A percentile compares a stretch with the other conserved stretches of the same genome.
These are phyloP conservation scores for Gorsachius goisagi DNA, from an alignment of 2,113 vertebrate genomes.

Conservation along the genomic window DNA sequence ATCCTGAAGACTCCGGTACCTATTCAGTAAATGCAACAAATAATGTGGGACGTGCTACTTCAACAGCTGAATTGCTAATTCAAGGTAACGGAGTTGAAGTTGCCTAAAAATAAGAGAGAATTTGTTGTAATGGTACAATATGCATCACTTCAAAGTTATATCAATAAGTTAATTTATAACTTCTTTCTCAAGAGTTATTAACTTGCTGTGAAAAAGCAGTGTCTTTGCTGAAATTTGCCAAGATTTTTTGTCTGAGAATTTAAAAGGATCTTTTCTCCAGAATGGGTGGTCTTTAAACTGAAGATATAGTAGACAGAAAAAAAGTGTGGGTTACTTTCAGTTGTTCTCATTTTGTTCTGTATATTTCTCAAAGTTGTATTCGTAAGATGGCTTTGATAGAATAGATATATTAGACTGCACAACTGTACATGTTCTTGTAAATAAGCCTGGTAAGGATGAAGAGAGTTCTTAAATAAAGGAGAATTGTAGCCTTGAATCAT, in stretches of 20 bases:
- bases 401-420: background rate
- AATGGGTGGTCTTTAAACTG: background rate
- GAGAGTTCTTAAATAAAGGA: background rate
- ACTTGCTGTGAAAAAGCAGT: background rate
- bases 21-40: slow-evolving; percentile 96
- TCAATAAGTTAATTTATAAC: background rate
- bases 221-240: background rate
- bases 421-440: background rate
- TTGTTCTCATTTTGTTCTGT: background rate
- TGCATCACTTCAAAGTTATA: background rate
- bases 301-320: background rate
- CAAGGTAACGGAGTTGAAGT: slow-evolving; percentile 77
- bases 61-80: slow-evolving; percentile 92
- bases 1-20: slow-evolving; percentile 95
- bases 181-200: background rate
- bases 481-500: background rate
- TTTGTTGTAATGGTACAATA: background rate
- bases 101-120: background rate
- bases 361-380: background rate
- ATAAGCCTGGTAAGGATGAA: background rate
- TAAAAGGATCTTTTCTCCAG: background rate
- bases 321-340: background rate
- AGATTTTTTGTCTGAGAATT: background rate
- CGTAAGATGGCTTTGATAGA: background rate
- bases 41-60: slow-evolving; percentile 94